Conservation (phyloP, 2,888 invertebrate species). For the Rotaria macrura region DNA sequence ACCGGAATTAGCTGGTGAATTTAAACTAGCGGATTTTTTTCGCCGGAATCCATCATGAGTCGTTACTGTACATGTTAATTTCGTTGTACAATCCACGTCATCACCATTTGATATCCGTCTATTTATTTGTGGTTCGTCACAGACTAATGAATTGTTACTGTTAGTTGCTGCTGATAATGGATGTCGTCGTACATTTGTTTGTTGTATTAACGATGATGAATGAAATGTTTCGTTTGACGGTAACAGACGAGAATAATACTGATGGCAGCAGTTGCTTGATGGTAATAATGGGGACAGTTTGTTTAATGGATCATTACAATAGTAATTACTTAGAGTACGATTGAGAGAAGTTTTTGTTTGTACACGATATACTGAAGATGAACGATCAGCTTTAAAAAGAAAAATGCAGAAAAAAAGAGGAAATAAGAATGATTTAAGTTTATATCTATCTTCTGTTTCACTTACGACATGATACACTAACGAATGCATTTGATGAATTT, state of each 20-base stretch:
- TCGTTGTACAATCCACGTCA: background rate
- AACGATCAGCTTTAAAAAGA: background rate
- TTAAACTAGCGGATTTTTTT: background rate
- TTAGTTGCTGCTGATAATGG: background rate
- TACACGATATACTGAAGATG: background rate
- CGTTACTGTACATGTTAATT: background rate
- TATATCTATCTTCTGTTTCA: background rate
- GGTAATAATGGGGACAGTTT: background rate
- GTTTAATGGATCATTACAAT: background rate
- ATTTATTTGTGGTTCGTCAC: background rate
- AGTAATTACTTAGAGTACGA: background rate
- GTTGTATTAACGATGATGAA: background rate
- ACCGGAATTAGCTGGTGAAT: background rate
- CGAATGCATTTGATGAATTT: background rate
- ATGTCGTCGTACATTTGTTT: background rate
- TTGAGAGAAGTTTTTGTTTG: background rate
- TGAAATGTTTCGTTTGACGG: background rate
- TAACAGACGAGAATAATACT: background rate
- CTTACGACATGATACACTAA: slow-evolving; percentile 18
- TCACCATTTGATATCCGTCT: background rate
- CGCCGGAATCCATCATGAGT: background rate
- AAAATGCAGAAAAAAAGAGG: too few relatives aligned
- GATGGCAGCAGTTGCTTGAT: background rate
- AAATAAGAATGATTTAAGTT: background rate
- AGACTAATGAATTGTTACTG: background rate